Base-by-base conservation (phyloP, 2,888 invertebrate species). In the Dynastes hyllus region DNA sequence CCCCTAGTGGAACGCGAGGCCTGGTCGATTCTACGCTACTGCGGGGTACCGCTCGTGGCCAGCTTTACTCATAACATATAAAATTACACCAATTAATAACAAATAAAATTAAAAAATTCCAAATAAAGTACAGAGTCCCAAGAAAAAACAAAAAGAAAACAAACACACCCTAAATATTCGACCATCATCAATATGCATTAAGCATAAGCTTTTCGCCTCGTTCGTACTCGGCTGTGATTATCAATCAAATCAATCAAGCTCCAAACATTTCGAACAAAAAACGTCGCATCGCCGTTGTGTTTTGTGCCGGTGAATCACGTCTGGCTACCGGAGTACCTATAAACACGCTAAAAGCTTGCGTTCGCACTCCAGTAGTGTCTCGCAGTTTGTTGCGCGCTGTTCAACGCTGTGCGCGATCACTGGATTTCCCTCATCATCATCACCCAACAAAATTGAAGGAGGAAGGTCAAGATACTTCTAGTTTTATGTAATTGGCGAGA, bases 281-380 rank as follows among this genome's bases (percentile, higher is more conserved):
- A 45, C 45, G 11, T 11, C 45, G 11, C 45, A 45, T 45, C 45
- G 8, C 45, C 11, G 45, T 45, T 45, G 32, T 11, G 45, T 45
- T 8, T 45, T 11, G 45, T 11, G 2, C 45, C 8, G 8, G 45
- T 58, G 55, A 58, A 22, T 58, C 55, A 58, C 22, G 13, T 58
- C 55, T 22, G 55, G 11, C 1, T 16, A 55, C 51, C 27, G 2
- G 69, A 29, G 53, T 27, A 27, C 5, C 27, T 69, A 69, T 69
- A 69, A 51, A 69, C 29, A 11, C 22, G 8, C 22, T 1, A 51
- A 51, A 50, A 51, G 51, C 69, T 50, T 45, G 9, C 11, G 69
- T 16, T 29, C 50, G 69, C 51, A 53, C 51, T 69, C 50, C 69
- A 69, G 69, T 69, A 69, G 69, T 69, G 27, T 27, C 69, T 69